Percentiles rank a stretch among this genome's conserved stretches.
phyloP scores from a whole-genome alignment of 2,797 vertebrate genomes.

The Vipera latastei region DNA sequence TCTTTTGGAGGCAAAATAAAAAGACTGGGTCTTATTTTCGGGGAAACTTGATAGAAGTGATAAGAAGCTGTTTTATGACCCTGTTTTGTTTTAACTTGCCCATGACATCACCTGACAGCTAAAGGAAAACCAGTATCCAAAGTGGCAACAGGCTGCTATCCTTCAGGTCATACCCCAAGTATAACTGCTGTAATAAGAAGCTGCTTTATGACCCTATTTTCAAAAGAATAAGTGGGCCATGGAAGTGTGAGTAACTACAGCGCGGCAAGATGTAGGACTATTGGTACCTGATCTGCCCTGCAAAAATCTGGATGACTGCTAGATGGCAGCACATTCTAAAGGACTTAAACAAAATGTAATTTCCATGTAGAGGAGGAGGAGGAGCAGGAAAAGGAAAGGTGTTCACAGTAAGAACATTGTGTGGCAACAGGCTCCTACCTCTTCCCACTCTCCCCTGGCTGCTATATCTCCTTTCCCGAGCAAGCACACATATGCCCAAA shows the following conservation, averaged over 20 bases:
- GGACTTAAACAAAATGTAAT: not conserved
- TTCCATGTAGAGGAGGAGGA: not conserved
- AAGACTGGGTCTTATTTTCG: too few species aligned
- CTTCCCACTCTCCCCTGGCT: conserved; percentile 26
- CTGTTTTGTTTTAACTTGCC: too few species aligned
- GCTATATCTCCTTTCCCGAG: not conserved
- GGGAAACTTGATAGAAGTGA: too few species aligned
- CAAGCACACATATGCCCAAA: conserved; percentile 14
- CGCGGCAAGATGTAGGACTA: not conserved
- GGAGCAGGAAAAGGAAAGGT: conserved; percentile 4
- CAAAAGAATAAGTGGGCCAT: not conserved
- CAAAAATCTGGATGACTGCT: not conserved
- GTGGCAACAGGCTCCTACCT: conserved; percentile 29
- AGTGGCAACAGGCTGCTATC: too few species aligned
- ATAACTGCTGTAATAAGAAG: not conserved
- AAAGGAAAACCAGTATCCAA: too few species aligned
- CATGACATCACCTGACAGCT: too few species aligned
- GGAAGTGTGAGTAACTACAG: not conserved
- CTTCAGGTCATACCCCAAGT: not conserved
- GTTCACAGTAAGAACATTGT: conserved; percentile 39
- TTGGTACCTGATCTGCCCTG: not conserved
- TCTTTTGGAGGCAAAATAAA: too few species aligned
- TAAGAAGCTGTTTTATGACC: too few species aligned
- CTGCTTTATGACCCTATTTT: not conserved
- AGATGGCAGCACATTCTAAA: not conserved